Evolutionary conservation across 2,888 invertebrate species (phyloP).

Genomic region (Apocheima hispidaria): DNA sequence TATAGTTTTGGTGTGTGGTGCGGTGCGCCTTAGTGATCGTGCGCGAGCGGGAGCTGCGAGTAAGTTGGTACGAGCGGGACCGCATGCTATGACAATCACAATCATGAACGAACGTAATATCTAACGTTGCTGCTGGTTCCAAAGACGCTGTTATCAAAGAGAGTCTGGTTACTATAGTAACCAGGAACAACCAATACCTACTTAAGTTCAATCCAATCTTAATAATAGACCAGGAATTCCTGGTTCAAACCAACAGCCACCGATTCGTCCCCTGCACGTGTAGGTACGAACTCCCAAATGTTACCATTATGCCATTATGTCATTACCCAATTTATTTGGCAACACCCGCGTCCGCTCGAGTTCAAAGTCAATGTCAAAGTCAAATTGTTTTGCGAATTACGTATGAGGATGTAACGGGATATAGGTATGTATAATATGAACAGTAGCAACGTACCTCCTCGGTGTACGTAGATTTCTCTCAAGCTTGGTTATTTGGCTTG

Average conservation of each 20-base stretch:
- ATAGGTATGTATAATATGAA: too few relatives aligned
- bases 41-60: too few relatives aligned
- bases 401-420: slow-evolving; percentile 32
- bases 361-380: slow-evolving; percentile 69
- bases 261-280: slow-evolving; percentile 33
- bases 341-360: slow-evolving; percentile 50
- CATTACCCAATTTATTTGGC: slow-evolving; percentile 58
- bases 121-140: too few relatives aligned
- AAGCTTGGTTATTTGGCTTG: slow-evolving; percentile 1
- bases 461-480: neutral
- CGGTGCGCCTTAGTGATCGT: too few relatives aligned
- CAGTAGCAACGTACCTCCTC: too few relatives aligned
- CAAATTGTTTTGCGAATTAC: slow-evolving; percentile 29
- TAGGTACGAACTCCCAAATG: slow-evolving; percentile 31
- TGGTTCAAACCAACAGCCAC: slow-evolving; percentile 19
- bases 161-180: too few relatives aligned
- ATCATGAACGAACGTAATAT: too few relatives aligned
- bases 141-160: too few relatives aligned
- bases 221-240: slow-evolving; percentile 26
- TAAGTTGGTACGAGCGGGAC: too few relatives aligned
- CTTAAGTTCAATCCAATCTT: neutral
- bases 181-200: neutral
- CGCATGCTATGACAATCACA: too few relatives aligned
- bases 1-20: too few relatives aligned
- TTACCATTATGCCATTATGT: slow-evolving; percentile 26